Evolutionary conservation across 1,140 invertebrate genomes (phyloP).

Genomic region (Drosophila funebris): DNA sequence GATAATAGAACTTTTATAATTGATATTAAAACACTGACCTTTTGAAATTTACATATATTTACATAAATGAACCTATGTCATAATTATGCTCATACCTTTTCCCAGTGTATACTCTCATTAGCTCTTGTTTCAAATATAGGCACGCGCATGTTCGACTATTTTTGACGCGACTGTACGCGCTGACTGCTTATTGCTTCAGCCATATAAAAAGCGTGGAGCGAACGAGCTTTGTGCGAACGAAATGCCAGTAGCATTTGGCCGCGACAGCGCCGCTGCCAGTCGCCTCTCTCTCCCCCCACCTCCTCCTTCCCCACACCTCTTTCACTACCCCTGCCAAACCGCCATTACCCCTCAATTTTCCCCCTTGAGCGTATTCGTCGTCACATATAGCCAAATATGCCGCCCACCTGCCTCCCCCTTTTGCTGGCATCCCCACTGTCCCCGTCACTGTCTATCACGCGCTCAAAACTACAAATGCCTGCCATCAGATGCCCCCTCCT

Average conservation of each 20-base stretch:
- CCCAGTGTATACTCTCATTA: conserved; percentile 11
- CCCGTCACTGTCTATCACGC: conserved; percentile 20
- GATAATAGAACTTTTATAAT: too few species aligned
- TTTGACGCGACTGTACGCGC: conserved; percentile 77
- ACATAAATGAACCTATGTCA: not conserved
- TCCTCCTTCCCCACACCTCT: not conserved
- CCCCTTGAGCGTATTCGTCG: conserved; percentile 30
- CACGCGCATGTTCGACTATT: conserved; percentile 69
- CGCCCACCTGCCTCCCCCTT: conserved; percentile 48
- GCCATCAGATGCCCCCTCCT: not conserved
- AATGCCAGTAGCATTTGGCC: conserved; percentile 79
- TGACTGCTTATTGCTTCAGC: conserved; percentile 56
- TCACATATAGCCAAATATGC: conserved; percentile 52
- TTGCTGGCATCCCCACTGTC: not conserved
- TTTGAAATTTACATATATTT: too few species aligned
- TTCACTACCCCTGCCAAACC: not conserved
- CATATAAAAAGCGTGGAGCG: conserved; percentile 77
- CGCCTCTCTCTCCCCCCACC: not conserved
- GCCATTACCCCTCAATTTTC: conserved; percentile 23
- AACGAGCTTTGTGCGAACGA: conserved; percentile 74
- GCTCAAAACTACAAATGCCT: conserved; percentile 30
- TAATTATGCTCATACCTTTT: conserved; percentile 5
- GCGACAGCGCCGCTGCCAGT: conserved; percentile 52
- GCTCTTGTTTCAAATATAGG: conserved; percentile 19
- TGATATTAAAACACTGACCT: too few species aligned